Conservation (phyloP, 30 jellyfish, hydroid and myxozoan genomes). For the Phacellophora camtschatica region DNA sequence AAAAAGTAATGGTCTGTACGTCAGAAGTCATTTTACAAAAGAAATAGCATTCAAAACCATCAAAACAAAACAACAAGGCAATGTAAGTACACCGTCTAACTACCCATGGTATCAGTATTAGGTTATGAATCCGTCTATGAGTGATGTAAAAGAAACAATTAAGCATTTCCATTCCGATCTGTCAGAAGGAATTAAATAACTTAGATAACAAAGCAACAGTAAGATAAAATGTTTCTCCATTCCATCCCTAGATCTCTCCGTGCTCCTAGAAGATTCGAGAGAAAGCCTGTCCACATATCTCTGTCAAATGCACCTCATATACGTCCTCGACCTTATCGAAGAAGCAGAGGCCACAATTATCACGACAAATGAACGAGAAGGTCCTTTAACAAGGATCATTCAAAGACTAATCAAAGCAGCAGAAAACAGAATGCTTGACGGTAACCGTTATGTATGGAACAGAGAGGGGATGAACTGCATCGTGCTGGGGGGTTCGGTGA, state of each 20-base stretch:
- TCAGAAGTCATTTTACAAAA: too few species aligned
- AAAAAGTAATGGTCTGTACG: too few species aligned
- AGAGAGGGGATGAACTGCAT: constrained; percentile 81
- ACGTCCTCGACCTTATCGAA: constrained; percentile 65
- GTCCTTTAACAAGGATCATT: constrained; percentile 62
- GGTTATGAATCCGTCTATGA: too few species aligned
- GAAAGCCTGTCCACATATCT: constrained; percentile 39
- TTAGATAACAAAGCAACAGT: too few species aligned
- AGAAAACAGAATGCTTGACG: constrained; percentile 49
- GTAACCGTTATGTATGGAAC: constrained; percentile 75
- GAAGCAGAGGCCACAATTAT: constrained; percentile 79
- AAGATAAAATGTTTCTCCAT: too few species aligned
- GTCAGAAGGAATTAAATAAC: too few species aligned
- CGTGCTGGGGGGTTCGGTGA: constrained; percentile 81
- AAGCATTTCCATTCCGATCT: too few species aligned
- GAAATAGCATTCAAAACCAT: too few species aligned
- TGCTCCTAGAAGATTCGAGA: constrained; percentile 39
- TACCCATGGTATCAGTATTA: too few species aligned
- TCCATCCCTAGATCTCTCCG: constrained; percentile 47
- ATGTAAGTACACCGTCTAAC: too few species aligned
- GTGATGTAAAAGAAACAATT: too few species aligned
- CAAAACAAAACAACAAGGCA: too few species aligned
- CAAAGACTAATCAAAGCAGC: constrained; percentile 57
- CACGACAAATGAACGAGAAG: constrained; percentile 68
- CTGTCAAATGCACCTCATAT: constrained; percentile 54